A percentile compares a stretch with the other conserved stretches of the same genome.
These are phyloP conservation scores for Tetanocera ferruginea DNA, from an alignment of 2,888 invertebrate species.

Conservation along the genomic window DNA sequence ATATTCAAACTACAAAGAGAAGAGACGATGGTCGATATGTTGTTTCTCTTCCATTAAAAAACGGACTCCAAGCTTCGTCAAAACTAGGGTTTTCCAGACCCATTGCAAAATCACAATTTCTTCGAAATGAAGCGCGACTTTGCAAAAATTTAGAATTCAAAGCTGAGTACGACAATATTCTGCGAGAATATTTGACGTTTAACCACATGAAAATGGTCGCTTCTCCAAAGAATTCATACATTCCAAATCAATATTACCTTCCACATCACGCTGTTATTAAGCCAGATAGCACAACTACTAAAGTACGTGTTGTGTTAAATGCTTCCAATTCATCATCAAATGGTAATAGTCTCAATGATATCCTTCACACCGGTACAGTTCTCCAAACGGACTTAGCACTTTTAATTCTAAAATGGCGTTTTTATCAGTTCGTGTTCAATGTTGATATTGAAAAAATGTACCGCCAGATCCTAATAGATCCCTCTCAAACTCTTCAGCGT, in stretches of 20 bases:
- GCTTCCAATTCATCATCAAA: no score
- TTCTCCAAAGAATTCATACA: background rate
- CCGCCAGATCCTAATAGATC: no score
- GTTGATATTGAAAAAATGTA: no score
- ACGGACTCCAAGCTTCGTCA: background rate
- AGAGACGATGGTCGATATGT: no score
- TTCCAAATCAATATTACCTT: background rate
- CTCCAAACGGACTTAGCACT: background rate
- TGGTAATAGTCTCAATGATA: background rate
- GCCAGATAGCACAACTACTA: no score
- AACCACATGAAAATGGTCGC: background rate
- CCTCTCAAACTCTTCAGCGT: no score
- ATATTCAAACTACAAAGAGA: no score
- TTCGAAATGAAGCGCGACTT: conserved; percentile 6
- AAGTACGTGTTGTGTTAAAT: no score
- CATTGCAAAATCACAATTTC: background rate
- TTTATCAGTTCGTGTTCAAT: no score
- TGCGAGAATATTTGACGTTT: background rate
- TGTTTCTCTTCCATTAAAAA: no score
- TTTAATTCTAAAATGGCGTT: background rate
- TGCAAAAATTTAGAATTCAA: conserved; percentile 2
- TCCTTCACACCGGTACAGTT: background rate
- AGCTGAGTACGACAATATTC: background rate
- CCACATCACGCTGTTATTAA: background rate
- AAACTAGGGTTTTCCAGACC: background rate